Base-by-base conservation (phyloP, 2,888 invertebrate genomes). In the Hirudinaria manillensis region DNA sequence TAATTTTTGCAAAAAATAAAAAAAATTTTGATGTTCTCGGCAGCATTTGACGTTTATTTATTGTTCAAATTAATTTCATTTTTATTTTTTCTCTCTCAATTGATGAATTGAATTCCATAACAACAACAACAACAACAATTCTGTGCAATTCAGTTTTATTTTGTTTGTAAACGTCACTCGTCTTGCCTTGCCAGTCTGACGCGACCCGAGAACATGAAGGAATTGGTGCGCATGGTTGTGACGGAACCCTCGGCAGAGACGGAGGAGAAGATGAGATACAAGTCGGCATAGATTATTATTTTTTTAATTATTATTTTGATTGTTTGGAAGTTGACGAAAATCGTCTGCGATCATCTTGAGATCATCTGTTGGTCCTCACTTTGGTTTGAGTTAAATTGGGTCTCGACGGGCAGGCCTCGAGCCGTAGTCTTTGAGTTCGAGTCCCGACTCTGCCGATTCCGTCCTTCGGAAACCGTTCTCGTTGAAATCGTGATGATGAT, bases 171-270 rank as follows among this genome's bases (percentile, higher is more conserved):
- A n/a, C n/a, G n/a, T n/a, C n/a, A n/a, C n/a, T n/a, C n/a, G n/a
- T n/a, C n/a, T n/a, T n/a, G n/a, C n/a, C n/a, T n/a, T n/a, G n/a
- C 67, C 86, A 95, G 95, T 86, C 89, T 97, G 82, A 90, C 91
- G 81, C 90, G 90, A 83, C 91, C 92, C 74, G 93, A 93, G 82
- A 89, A 93, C 77, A 89, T 96, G 86, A 90, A 92, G 78, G 92
- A 93, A 85, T 88, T 97, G 83, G 91, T 97, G 79, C 90, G 90
- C 75, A 87, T 95, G 78, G 92, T 93, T 81, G 93, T 91, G 74
- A 90, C 90, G 82, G 95, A 95, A 87, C 96, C 97, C 56, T 88
- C 91, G 13, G 88, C 89, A 77, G 91, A 92, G 82, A 86, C 83
- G 65, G 92, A 93, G 81, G 90, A 94, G 83, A 88, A 90, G 79